Percentiles rank a stretch among this genome's conserved stretches.
Evolutionary conservation across 2,888 invertebrate species (phyloP).

Genomic region (Iselma pallidipennis): DNA sequence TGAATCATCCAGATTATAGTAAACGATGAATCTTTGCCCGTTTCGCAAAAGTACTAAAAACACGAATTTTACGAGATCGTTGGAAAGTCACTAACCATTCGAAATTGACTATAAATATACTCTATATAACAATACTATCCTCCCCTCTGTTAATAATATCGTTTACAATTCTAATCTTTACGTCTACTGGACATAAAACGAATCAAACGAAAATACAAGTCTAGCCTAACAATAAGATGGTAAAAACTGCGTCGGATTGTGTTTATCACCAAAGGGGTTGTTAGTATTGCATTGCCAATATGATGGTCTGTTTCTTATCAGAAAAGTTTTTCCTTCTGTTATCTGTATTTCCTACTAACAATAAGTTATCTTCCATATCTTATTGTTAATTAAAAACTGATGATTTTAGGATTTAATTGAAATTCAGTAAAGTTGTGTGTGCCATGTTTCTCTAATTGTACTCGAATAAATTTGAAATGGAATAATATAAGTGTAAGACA

Average conservation of each 20-base stretch:
- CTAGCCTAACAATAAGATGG: not conserved
- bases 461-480: not conserved
- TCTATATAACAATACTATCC: constrained; percentile 38
- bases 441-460: not conserved
- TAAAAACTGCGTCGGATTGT: too few relatives aligned
- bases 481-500: not conserved
- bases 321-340: too few relatives aligned
- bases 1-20: not conserved
- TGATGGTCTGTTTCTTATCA: too few relatives aligned
- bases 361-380: too few relatives aligned
- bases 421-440: too few relatives aligned
- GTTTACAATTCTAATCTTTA: constrained; percentile 21
- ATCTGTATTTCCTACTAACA: too few relatives aligned
- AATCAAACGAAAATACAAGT: not conserved
- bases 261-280: not conserved
- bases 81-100: constrained; percentile 34
- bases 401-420: not conserved
- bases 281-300: too few relatives aligned
- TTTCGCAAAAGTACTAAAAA: not conserved
- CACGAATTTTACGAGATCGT: constrained; percentile 42
- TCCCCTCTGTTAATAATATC: constrained; percentile 16
- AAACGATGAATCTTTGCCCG: not conserved
- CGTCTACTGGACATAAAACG: not conserved
- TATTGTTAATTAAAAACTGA: not conserved
- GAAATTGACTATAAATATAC: constrained; percentile 32